Base-by-base conservation (phyloP, 2,797 vertebrate species). In the Phalloptychus januarius region DNA sequence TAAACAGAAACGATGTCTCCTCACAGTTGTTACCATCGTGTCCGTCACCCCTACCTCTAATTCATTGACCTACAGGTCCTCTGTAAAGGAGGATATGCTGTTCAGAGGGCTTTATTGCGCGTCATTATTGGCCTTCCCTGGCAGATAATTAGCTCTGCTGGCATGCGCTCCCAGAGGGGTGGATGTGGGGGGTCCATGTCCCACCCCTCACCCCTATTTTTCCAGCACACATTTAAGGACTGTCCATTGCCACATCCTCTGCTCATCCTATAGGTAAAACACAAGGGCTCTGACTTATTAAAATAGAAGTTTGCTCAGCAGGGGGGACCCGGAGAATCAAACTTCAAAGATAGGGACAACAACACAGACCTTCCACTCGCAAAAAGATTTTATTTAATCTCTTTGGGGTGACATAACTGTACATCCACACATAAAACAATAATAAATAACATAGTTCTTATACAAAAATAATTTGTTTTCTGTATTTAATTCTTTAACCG, bases 111-210 rank as follows among this genome's bases (percentile, higher is more conserved):
- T 89, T 92, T 87, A 88, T 82, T 82, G 89, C 85, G 74, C 38
- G n/a, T 91, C 91, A 91, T 92, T 90, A 94, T 93, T 91, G 88
- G 88, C 88, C 86, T 90, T 92, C 92, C 85, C 90, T 92, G 85
- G 89, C 93, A 90, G 91, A 92, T 95, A 93, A 95, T 95, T 95
- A 95, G 91, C 89, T 94, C 88, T 79, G 89, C 87, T 87, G 93
- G 88, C 92, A 91, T 95, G 92, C 89, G 90, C 91, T 93, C 91
- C 94, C 86, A 94, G 89, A 88, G 93, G 83, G 85, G 94, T 89
- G 92, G 58, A 79, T 92, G 90, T 86, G 86, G 50, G 63, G 38
- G 79, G 83, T 61, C 74, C 65, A 56, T 8, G n/a, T 85, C 79
- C 83, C 86, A 79, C 85, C 86, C 80, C 85, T 85, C 86, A 76